Conservation (phyloP, 2,888 invertebrate species). For the Tenthredo amoena region DNA sequence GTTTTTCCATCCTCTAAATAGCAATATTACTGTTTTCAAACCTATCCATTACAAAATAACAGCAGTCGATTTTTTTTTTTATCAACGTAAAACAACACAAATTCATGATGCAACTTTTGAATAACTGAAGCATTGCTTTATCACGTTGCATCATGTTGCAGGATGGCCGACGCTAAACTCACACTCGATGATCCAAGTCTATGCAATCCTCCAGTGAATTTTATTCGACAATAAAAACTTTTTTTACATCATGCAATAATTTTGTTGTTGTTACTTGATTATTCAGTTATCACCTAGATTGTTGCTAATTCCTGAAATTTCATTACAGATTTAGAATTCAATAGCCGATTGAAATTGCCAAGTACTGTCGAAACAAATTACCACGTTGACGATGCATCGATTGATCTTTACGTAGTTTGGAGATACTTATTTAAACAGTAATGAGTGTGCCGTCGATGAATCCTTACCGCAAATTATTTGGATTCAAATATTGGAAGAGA, state of each 20-base stretch:
- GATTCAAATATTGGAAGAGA: conserved; percentile 72
- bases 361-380: conserved; percentile 17
- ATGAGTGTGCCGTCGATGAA: conserved; percentile 62
- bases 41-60: not conserved
- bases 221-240: not conserved
- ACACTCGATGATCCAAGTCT: not conserved
- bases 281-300: not conserved
- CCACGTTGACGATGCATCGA: conserved; percentile 19
- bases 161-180: not conserved
- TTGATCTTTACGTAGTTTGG: not conserved
- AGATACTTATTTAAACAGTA: conserved; percentile 57
- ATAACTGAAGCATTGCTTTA: not conserved
- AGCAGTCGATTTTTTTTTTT: not conserved
- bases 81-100: not conserved
- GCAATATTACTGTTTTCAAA: not conserved
- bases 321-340: not conserved
- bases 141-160: conserved; percentile 14
- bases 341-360: conserved; percentile 32
- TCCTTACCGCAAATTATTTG: conserved; percentile 68
- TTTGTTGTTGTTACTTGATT: not conserved
- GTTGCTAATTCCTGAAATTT: not conserved
- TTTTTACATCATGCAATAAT: not conserved
- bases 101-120: conserved; percentile 27
- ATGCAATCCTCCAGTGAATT: not conserved
- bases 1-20: not conserved